Evolutionary conservation across 2,113 vertebrate species (phyloP).

Genomic region (Crypturellus undulatus): DNA sequence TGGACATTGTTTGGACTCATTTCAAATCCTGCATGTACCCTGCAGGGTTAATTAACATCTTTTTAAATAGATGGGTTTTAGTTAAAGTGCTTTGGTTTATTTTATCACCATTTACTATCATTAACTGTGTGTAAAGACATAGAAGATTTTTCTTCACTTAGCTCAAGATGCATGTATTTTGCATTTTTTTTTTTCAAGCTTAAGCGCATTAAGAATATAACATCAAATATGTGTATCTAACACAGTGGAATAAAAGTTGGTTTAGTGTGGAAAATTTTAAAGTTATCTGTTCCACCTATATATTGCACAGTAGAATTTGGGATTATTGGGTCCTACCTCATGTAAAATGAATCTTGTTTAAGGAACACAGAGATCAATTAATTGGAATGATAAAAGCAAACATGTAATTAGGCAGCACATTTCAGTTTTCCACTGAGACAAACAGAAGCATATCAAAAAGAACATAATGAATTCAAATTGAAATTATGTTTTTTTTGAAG

Average conservation of each 20-base stretch:
- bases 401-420: constrained; percentile 3
- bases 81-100: constrained; percentile 17
- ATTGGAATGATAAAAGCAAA: constrained; percentile 28
- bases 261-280: not conserved
- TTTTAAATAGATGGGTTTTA: constrained; percentile 24
- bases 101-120: not conserved
- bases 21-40: constrained; percentile 64
- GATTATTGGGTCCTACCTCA: not conserved
- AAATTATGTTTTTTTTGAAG: not conserved
- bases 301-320: not conserved
- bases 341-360: constrained; percentile 15
- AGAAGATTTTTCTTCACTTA: not conserved
- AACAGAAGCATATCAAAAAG: not conserved
- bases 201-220: not conserved
- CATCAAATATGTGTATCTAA: not conserved
- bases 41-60: constrained; percentile 70
- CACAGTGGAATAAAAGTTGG: not conserved
- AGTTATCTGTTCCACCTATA: not conserved
- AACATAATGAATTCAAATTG: not conserved
- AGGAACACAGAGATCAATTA: constrained; percentile 3
- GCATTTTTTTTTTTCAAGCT: not conserved
- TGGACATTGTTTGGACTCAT: constrained; percentile 66
- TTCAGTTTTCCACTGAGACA: constrained; percentile 16
- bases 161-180: not conserved
- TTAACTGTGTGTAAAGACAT: not conserved